Evolutionary conservation across 1,140 invertebrate species (phyloP).

Genomic region (Formica exsecta): DNA sequence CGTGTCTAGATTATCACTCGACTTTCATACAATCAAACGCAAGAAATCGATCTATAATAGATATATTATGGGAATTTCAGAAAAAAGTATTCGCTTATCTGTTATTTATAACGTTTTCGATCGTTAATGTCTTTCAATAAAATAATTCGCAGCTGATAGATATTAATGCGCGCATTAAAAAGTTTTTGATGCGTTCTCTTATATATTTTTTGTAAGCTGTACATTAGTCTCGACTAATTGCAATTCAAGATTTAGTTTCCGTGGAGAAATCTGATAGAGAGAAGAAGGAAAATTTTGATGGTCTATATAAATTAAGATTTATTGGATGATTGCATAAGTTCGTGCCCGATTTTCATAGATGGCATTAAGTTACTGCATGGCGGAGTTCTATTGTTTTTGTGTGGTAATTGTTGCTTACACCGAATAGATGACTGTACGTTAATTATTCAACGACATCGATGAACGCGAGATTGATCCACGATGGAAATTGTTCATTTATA

Average conservation of each 20-base stretch:
- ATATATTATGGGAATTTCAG: background rate
- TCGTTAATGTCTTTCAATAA: background rate
- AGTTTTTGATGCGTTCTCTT: background rate
- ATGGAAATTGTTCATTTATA: constrained; percentile 54
- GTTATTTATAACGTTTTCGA: background rate
- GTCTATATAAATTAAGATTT: constrained; percentile 10
- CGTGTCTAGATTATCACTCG: constrained; percentile 14
- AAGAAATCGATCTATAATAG: background rate
- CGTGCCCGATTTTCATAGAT: no score
- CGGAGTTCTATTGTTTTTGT: no score
- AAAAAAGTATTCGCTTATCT: background rate
- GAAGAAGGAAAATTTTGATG: background rate
- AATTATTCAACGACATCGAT: constrained; percentile 69
- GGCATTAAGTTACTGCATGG: no score
- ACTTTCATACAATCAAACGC: constrained; percentile 33
- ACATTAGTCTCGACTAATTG: background rate
- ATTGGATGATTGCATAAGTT: no score
- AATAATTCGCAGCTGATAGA: background rate
- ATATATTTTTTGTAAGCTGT: background rate
- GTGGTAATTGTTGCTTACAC: no score
- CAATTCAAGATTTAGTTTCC: background rate
- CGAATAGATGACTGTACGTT: no score
- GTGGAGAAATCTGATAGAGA: background rate
- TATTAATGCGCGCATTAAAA: background rate
- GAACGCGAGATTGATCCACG: constrained; percentile 54